Conservation (phyloP, 2,113 vertebrate species). For the Mugil cephalus region DNA sequence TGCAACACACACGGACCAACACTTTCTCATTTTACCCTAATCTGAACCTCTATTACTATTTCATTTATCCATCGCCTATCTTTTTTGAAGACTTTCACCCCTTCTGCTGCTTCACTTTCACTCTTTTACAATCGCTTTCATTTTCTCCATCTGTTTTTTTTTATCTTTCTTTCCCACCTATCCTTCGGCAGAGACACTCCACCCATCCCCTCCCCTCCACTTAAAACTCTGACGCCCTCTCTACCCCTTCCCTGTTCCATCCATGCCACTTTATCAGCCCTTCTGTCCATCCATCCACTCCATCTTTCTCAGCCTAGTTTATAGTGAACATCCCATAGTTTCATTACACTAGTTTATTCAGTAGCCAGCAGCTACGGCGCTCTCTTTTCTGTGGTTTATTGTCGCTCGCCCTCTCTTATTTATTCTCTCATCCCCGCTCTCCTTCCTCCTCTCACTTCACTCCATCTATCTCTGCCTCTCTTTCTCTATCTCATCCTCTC, state of each 20-base stretch:
- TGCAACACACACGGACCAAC: background rate
- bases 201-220: background rate
- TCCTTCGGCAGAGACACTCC: background rate
- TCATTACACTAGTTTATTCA: conserved; percentile 74
- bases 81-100: background rate
- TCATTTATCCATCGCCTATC: background rate
- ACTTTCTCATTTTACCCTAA: conserved; percentile 4
- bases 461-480: conserved; percentile 47
- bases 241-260: background rate
- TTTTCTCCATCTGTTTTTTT: conserved; percentile 21
- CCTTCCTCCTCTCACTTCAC: conserved; percentile 46
- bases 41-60: background rate
- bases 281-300: conserved; percentile 37
- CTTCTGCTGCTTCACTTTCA: background rate
- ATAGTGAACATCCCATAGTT: conserved; percentile 66
- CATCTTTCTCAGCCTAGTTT: conserved; percentile 49
- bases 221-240: conserved; percentile 41
- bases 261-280: conserved; percentile 30
- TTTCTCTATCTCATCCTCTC: conserved; percentile 50
- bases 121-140: background rate
- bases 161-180: background rate
- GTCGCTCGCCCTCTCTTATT: conserved; percentile 60
- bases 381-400: conserved; percentile 68
- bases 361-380: conserved; percentile 57
- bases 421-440: conserved; percentile 58